phyloP scores from a whole-genome alignment of 2,797 vertebrate species.

The Chloroceryle inda region DNA sequence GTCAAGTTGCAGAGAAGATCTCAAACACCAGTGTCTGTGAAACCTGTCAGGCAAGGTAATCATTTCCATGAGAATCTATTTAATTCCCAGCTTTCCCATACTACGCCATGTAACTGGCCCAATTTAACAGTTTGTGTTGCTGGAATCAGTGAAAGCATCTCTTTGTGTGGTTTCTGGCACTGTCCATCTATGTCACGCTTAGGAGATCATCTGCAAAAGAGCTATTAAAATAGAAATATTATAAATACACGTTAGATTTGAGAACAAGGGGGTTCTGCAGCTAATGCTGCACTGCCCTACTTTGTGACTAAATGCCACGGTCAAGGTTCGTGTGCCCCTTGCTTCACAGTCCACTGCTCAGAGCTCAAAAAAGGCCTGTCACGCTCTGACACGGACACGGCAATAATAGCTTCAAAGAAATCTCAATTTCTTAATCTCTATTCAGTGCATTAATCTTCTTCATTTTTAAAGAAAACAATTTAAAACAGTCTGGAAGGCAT shows the following conservation, averaged over 20 bases:
- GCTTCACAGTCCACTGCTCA: background rate
- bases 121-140: background rate
- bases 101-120: rapidly evolving
- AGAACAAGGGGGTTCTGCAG: background rate
- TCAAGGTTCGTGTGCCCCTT: background rate
- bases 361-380: background rate
- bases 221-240: background rate
- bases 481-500: conserved; percentile 54
- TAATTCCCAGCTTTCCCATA: background rate
- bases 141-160: background rate
- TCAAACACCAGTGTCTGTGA: background rate
- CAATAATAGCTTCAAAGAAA: conserved; percentile 43
- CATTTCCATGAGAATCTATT: background rate
- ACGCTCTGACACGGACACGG: background rate
- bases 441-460: background rate
- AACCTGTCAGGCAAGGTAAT: background rate
- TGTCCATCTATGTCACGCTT: background rate
- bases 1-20: background rate
- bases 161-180: background rate
- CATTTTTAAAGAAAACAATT: conserved; percentile 47
- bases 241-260: background rate
- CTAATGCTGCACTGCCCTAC: background rate
- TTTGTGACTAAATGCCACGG: background rate
- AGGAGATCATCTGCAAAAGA: background rate
- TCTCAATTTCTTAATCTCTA: conserved; percentile 6